These are phyloP conservation scores for Xerus inauris DNA, from an alignment of 2,113 vertebrate genomes.

Conservation along the genomic window DNA sequence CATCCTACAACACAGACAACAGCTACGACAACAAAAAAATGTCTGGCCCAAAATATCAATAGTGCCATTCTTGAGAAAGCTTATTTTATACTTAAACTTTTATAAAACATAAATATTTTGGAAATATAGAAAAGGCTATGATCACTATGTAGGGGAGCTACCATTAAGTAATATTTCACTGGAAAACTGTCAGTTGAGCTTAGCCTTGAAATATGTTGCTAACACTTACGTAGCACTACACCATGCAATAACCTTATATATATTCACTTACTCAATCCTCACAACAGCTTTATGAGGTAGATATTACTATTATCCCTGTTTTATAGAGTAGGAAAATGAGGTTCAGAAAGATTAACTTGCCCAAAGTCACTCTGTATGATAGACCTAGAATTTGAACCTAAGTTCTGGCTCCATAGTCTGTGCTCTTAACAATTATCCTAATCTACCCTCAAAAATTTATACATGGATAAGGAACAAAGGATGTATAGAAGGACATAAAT, in stretches of 20 bases:
- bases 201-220: conserved; percentile 31
- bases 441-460: background rate
- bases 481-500: background rate
- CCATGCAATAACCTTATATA: background rate
- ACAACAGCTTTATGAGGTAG: background rate
- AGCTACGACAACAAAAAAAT: background rate
- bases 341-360: conserved; percentile 26
- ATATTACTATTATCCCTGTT: background rate
- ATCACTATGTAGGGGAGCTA: background rate
- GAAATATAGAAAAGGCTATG: background rate
- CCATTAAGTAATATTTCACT: background rate
- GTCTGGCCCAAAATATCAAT: background rate
- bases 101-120: conserved; percentile 22
- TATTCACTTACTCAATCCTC: conserved; percentile 4
- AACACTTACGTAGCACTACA: background rate
- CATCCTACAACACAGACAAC: background rate
- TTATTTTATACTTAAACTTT: conserved; percentile 31
- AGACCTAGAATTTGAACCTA: conserved; percentile 16
- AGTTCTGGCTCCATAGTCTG: background rate
- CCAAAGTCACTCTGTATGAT: background rate
- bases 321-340: background rate
- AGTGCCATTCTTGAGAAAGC: background rate
- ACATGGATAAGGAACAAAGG: background rate
- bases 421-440: background rate
- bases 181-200: background rate